phyloP scores from a whole-genome alignment of 1,140 invertebrate genomes.

The Hyposmocoma kahamanoa region DNA sequence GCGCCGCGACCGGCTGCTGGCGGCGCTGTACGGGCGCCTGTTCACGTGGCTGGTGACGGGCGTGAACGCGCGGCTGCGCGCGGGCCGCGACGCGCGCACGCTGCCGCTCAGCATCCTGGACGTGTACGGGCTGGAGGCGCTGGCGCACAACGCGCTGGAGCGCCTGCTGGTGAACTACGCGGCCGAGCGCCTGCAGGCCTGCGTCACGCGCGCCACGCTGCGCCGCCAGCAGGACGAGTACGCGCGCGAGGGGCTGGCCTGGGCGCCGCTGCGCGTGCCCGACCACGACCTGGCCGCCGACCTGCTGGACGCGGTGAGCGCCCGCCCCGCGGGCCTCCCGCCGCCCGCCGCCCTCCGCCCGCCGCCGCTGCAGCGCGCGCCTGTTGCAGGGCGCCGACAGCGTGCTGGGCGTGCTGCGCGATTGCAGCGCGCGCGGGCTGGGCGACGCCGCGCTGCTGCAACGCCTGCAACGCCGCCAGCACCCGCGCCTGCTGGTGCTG shows the following conservation, averaged over 20 bases:
- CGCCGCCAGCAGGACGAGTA: constrained; percentile 88
- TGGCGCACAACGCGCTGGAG: constrained; percentile 83
- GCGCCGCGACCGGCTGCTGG: constrained; percentile 74
- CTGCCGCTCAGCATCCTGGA: constrained; percentile 85
- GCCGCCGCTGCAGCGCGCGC: neutral
- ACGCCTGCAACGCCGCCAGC: constrained; percentile 81
- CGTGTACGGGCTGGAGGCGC: constrained; percentile 91
- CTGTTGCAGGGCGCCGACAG: constrained; percentile 39
- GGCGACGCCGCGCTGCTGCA: constrained; percentile 81
- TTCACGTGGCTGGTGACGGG: constrained; percentile 86
- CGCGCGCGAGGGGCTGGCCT: constrained; percentile 76
- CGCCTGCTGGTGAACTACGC: constrained; percentile 94
- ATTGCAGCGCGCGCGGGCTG: constrained; percentile 69
- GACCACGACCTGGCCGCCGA: constrained; percentile 42
- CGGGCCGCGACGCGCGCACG: constrained; percentile 29
- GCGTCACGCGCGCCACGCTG: constrained; percentile 81
- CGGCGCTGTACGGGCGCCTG: constrained; percentile 82
- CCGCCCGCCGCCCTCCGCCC: neutral
- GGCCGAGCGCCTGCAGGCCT: constrained; percentile 91
- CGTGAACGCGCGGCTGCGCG: constrained; percentile 73
- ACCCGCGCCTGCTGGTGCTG: constrained; percentile 75
- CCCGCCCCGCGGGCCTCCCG: neutral
- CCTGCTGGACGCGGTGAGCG: constrained; percentile 38
- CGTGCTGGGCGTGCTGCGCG: constrained; percentile 78
- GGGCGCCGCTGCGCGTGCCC: constrained; percentile 35